A percentile compares a stretch with the other conserved stretches of the same genome.
phyloP scores from a whole-genome alignment of 1,140 invertebrate genomes.

The Rhagoletis pomonella region DNA sequence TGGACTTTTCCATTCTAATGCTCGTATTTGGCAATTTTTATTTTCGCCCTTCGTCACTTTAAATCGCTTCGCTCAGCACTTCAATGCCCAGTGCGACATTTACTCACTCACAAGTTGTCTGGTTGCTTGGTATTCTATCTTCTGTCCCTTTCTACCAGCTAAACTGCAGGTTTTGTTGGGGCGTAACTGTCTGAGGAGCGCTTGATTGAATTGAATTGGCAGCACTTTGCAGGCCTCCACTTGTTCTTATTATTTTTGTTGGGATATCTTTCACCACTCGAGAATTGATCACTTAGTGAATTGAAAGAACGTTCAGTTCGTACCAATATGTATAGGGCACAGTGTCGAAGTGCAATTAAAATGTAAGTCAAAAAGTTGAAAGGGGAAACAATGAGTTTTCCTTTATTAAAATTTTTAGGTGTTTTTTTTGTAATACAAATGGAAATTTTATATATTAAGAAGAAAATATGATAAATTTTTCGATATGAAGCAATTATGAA shows the following conservation, averaged over 20 bases:
- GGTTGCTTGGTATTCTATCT: not conserved
- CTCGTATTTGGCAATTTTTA: not conserved
- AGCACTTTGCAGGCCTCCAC: not conserved
- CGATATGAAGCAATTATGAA: no score
- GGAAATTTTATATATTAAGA: no score
- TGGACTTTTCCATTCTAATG: not conserved
- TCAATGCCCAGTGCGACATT: not conserved
- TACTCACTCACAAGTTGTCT: constrained; percentile 7
- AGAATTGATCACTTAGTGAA: constrained; percentile 36
- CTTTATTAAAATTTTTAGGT: no score
- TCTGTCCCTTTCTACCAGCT: not conserved
- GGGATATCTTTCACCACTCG: constrained; percentile 15
- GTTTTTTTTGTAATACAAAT: no score
- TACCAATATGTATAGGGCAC: not conserved
- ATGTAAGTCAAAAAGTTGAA: not conserved
- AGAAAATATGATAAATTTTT: no score
- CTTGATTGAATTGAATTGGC: constrained; percentile 47
- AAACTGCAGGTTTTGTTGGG: not conserved
- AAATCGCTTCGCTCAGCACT: constrained; percentile 6
- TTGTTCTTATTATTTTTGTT: not conserved
- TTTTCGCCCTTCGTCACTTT: not conserved
- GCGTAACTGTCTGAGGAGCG: not conserved
- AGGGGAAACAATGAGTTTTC: no score
- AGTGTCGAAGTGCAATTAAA: not conserved
- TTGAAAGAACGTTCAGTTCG: not conserved